Conservation (phyloP, 2,113 vertebrate genomes). For the Micromys minutus region DNA sequence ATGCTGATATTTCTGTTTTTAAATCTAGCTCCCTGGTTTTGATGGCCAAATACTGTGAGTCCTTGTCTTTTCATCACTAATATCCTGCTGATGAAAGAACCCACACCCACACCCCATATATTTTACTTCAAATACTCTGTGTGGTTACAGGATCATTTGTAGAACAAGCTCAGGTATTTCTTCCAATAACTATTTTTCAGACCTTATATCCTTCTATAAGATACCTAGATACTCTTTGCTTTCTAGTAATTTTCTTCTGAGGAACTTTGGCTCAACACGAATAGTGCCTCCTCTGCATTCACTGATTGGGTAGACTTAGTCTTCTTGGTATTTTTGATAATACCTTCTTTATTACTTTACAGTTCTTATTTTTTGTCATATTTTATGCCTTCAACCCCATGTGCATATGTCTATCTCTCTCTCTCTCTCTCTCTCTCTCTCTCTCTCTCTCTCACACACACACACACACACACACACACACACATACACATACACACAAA, state of each 20-base stretch:
- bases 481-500: too few species aligned
- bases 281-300: neutral
- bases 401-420: too few species aligned
- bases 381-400: neutral
- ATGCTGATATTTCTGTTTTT: neutral
- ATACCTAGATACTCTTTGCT: neutral
- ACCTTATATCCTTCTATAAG: neutral
- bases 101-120: neutral
- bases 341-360: neutral
- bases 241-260: neutral
- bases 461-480: too few species aligned
- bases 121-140: neutral
- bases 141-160: too few species aligned
- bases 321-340: neutral
- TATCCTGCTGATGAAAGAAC: neutral
- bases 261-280: neutral
- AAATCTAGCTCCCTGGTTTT: neutral
- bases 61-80: neutral
- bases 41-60: neutral
- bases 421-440: too few species aligned
- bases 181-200: neutral
- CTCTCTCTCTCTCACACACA: too few species aligned
- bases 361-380: neutral
- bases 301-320: neutral
- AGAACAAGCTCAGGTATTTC: neutral